phyloP scores from a whole-genome alignment of 2,113 vertebrate genomes.

The Heteronetta atricapilla region DNA sequence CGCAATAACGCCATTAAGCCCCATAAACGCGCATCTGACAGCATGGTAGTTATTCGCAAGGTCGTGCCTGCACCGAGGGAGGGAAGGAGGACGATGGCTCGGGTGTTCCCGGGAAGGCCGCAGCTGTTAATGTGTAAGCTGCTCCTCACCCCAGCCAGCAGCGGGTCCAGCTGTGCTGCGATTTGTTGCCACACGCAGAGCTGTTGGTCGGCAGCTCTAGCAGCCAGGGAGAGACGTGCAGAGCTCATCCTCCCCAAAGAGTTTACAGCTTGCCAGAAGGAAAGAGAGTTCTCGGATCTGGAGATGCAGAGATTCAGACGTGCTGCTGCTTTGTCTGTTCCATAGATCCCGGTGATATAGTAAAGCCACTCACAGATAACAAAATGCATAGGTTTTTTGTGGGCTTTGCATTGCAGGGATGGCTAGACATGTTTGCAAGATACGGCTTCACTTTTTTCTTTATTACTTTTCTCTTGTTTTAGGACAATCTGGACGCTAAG shows the following conservation, averaged over 20 bases:
- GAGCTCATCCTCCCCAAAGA: neutral
- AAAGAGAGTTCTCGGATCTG: neutral
- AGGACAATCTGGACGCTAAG: neutral
- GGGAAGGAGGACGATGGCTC: neutral
- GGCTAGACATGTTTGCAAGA: neutral
- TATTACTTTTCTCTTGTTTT: neutral
- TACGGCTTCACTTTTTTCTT: neutral
- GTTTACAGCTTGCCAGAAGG: neutral
- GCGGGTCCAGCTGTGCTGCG: neutral
- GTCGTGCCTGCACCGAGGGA: fast-evolving
- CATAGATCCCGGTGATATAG: neutral
- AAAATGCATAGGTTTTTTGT: neutral
- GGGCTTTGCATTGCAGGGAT: neutral
- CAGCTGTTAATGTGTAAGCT: neutral
- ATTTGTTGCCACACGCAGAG: neutral
- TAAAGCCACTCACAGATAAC: neutral
- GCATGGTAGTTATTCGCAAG: neutral
- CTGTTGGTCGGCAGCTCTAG: fast-evolving
- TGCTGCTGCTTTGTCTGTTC: neutral
- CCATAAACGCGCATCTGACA: fast-evolving
- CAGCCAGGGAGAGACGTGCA: neutral
- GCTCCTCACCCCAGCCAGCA: neutral
- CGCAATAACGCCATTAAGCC: too few relatives aligned
- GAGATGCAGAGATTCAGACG: neutral
- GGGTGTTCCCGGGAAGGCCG: neutral